Evolutionary conservation across 2,888 invertebrate species (phyloP).

Genomic region (Plagodis pulveraria): DNA sequence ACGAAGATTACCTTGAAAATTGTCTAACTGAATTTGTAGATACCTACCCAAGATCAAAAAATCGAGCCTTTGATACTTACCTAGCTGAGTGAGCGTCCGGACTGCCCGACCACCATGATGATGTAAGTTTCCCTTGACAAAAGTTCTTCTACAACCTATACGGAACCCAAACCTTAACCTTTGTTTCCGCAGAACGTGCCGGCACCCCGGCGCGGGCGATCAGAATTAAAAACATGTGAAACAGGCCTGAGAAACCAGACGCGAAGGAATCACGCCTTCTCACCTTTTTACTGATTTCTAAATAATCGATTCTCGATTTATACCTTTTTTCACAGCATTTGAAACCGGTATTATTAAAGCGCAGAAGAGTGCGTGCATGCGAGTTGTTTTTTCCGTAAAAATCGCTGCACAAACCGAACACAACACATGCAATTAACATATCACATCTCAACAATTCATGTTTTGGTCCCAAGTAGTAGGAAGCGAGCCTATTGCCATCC

Average conservation of each 20-base stretch:
- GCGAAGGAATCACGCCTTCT: constrained; percentile 11
- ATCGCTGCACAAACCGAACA: too few species aligned
- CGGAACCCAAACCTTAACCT: constrained; percentile 32
- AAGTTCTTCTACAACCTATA: background rate
- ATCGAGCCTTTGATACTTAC: too few species aligned
- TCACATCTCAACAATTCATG: too few species aligned
- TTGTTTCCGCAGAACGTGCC: constrained; percentile 35
- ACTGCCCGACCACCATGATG: background rate
- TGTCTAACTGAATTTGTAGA: too few species aligned
- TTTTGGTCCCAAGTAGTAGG: too few species aligned
- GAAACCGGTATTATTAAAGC: background rate
- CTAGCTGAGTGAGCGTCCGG: too few species aligned
- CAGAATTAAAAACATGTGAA: constrained; percentile 20
- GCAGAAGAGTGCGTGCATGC: too few species aligned
- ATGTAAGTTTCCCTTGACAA: background rate
- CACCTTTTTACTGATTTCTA: constrained; percentile 22
- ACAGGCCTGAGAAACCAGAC: constrained; percentile 1
- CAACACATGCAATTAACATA: too few species aligned
- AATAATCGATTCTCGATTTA: background rate
- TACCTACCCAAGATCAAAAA: too few species aligned
- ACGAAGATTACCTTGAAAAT: too few species aligned
- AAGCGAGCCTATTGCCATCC: too few species aligned
- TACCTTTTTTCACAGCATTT: background rate
- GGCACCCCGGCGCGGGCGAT: background rate
- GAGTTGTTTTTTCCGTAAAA: too few species aligned